Percentiles rank a stretch among this genome's conserved stretches.
phyloP scores from a whole-genome alignment of 2,797 vertebrate species.

The Astyanax mexicanus region DNA sequence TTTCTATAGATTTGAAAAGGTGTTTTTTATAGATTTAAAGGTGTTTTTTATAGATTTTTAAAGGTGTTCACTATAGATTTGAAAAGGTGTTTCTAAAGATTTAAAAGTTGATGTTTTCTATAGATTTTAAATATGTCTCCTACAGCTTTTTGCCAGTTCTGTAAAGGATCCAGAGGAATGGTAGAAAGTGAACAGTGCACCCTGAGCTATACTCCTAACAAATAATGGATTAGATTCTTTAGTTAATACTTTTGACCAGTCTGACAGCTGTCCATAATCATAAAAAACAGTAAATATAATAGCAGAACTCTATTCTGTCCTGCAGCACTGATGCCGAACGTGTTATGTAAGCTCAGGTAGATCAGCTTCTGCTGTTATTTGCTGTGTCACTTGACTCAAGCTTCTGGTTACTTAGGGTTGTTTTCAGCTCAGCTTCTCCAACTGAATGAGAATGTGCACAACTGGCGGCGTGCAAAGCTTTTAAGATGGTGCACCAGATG shows the following conservation, averaged over 20 bases:
- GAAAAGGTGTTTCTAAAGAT: too few species aligned
- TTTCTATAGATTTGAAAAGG: too few species aligned
- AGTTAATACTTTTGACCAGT: background rate
- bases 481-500: too few species aligned
- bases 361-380: background rate
- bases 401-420: background rate
- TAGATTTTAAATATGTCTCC: background rate
- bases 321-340: background rate
- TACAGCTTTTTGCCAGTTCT: background rate
- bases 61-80: too few species aligned
- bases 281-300: background rate
- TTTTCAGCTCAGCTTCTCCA: too few species aligned
- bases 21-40: slow-evolving; percentile 22
- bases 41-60: too few species aligned
- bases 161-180: slow-evolving; percentile 4
- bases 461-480: too few species aligned
- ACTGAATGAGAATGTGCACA: too few species aligned
- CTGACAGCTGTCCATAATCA: background rate
- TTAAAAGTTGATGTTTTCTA: background rate
- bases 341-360: background rate
- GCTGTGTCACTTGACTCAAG: background rate
- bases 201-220: background rate
- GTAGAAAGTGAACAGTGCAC: slow-evolving; percentile 9
- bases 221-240: slow-evolving; percentile 10
- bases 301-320: background rate